phyloP scores from a whole-genome alignment of 2,888 invertebrate genomes.

The Pristionchus japonicus region DNA sequence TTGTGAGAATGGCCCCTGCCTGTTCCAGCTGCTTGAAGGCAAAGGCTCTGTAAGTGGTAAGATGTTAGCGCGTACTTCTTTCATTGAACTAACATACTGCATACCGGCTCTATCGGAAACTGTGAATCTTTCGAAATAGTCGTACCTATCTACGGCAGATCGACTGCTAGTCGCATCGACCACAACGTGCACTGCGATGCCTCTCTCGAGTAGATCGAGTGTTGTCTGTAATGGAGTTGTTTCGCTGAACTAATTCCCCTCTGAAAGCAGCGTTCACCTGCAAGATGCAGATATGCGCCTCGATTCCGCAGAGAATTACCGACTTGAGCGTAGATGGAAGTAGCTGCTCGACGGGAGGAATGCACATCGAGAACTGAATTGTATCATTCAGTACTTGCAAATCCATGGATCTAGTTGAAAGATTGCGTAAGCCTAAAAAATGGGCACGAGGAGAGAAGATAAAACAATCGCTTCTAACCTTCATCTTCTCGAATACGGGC shows the following conservation, averaged over 20 bases:
- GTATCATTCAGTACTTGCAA: too few species aligned
- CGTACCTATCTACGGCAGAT: slow-evolving; percentile 77
- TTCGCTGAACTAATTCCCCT: neutral
- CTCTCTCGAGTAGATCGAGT: slow-evolving; percentile 78
- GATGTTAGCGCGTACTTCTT: neutral
- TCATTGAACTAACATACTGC: too few species aligned
- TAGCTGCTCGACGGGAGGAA: slow-evolving; percentile 77
- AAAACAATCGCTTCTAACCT: too few species aligned
- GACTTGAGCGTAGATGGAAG: slow-evolving; percentile 74
- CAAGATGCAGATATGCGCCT: slow-evolving; percentile 81
- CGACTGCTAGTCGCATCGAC: slow-evolving; percentile 80
- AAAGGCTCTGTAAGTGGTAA: slow-evolving; percentile 74
- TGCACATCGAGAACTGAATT: slow-evolving; percentile 79
- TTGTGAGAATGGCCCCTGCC: slow-evolving; percentile 86
- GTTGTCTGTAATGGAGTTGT: slow-evolving; percentile 77
- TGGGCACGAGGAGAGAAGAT: too few species aligned
- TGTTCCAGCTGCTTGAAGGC: slow-evolving; percentile 83
- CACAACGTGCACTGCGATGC: slow-evolving; percentile 79
- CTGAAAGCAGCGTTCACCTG: slow-evolving; percentile 71
- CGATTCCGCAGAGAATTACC: slow-evolving; percentile 78
- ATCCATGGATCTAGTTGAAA: too few species aligned
- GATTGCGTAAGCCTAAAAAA: too few species aligned
- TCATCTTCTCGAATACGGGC: slow-evolving; percentile 69
- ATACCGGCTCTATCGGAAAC: neutral
- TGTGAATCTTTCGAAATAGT: neutral